A percentile compares a stretch with the other conserved stretches of the same genome.
Evolutionary conservation across 2,113 vertebrate genomes (phyloP).

Genomic region (Fregetta grallaria): DNA sequence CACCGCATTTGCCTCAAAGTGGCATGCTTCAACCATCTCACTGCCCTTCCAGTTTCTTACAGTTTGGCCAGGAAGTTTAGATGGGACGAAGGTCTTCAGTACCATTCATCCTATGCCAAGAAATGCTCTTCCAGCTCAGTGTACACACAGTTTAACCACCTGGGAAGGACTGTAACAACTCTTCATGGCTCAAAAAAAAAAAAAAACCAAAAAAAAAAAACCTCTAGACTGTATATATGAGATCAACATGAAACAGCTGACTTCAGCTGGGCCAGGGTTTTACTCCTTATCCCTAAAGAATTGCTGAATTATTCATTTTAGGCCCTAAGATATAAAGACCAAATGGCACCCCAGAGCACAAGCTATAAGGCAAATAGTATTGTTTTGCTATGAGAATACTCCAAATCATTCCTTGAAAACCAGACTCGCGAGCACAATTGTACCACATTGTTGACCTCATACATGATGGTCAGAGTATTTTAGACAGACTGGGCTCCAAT

Average conservation of each 20-base stretch:
- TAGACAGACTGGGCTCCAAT: background rate
- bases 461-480: background rate
- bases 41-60: background rate
- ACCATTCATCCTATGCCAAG: background rate
- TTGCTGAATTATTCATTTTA: background rate
- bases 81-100: background rate
- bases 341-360: background rate
- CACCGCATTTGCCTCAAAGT: background rate
- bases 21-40: background rate
- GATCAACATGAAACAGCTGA: background rate
- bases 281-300: background rate
- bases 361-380: background rate
- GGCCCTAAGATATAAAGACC: background rate
- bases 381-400: background rate
- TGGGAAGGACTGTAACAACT: background rate
- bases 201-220: background rate
- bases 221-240: background rate
- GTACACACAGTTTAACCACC: background rate
- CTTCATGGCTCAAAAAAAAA: background rate
- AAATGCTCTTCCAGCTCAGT: background rate
- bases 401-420: background rate
- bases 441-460: background rate
- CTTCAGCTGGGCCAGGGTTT: background rate
- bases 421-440: background rate
- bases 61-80: background rate